Evolutionary conservation across 2,797 vertebrate species (phyloP).

Genomic region (Galaxias olidus): DNA sequence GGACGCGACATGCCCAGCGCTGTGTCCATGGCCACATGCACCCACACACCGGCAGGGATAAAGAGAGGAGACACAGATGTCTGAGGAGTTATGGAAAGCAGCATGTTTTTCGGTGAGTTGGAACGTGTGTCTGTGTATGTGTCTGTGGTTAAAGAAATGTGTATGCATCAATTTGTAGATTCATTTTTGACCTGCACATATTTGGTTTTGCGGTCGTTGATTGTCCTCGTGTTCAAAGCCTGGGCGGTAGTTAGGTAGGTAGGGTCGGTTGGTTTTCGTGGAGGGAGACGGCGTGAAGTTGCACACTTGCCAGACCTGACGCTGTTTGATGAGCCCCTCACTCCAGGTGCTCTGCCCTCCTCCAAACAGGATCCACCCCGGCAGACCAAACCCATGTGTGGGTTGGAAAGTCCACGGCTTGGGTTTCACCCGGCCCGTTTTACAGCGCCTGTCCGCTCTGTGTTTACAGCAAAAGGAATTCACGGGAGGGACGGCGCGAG

Average conservation of each 20-base stretch:
- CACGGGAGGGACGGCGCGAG: constrained; percentile 8
- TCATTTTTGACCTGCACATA: constrained; percentile 13
- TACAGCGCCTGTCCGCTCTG: constrained; percentile 22
- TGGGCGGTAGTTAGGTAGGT: too few species aligned
- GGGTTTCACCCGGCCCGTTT: constrained; percentile 23
- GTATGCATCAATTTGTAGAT: constrained; percentile 14
- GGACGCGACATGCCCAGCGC: constrained; percentile 68
- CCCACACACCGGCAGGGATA: constrained; percentile 79
- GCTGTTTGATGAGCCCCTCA: constrained; percentile 33
- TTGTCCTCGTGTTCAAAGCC: constrained; percentile 35
- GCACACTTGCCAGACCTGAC: constrained; percentile 15
- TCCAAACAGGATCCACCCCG: constrained; percentile 8
- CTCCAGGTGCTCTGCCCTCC: constrained; percentile 17
- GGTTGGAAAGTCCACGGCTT: constrained; percentile 20
- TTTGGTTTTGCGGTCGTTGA: constrained; percentile 28
- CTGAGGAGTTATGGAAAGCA: constrained; percentile 87
- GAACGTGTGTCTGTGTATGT: constrained; percentile 11
- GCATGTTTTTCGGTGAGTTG: constrained; percentile 98
- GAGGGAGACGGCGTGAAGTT: constrained; percentile 28
- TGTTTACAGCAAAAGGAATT: constrained; percentile 25
- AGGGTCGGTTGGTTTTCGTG: constrained; percentile 19
- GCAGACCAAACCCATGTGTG: constrained; percentile 20
- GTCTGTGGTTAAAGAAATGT: neutral
- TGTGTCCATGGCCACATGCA: constrained; percentile 70
- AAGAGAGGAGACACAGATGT: constrained; percentile 79